Evolutionary conservation across 23 tunicate species (phyloP).

Genomic region (Diplosoma virens): DNA sequence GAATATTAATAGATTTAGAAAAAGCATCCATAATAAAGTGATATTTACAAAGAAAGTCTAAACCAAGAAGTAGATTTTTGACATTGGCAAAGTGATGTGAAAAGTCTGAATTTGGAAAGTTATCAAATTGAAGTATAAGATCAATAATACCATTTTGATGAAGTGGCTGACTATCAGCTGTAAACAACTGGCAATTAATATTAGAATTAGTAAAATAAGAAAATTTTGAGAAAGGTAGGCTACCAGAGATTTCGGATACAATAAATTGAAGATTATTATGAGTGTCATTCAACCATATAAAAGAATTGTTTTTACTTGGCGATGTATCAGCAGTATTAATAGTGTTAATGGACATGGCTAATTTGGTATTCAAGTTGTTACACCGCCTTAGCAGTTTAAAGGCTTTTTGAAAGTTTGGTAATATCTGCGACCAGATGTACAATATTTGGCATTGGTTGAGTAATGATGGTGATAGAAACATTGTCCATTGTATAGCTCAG

Average conservation of each 20-base stretch:
- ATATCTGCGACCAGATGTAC: too few species aligned
- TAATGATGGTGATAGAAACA: too few species aligned
- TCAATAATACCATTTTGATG: background rate
- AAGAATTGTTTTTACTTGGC: background rate
- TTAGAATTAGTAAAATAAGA: background rate
- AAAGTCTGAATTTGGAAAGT: background rate
- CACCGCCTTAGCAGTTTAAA: too few species aligned
- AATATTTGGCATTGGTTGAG: too few species aligned
- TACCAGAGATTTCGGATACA: background rate
- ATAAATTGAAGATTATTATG: background rate
- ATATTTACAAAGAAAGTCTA: slow-evolving; percentile 6
- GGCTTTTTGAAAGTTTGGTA: too few species aligned
- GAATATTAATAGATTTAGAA: background rate
- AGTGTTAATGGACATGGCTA: background rate
- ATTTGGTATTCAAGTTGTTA: background rate
- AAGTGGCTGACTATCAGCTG: slow-evolving; percentile 1
- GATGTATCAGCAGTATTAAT: slow-evolving; percentile 3
- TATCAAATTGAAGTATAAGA: background rate
- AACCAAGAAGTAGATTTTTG: background rate
- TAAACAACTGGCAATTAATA: background rate
- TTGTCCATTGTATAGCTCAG: too few species aligned
- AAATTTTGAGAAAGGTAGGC: background rate
- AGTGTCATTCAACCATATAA: background rate
- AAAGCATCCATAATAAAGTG: background rate
- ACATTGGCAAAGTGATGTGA: background rate